Evolutionary conservation across 2,797 vertebrate genomes (phyloP).

Genomic region (Eidolon dupreanum): DNA sequence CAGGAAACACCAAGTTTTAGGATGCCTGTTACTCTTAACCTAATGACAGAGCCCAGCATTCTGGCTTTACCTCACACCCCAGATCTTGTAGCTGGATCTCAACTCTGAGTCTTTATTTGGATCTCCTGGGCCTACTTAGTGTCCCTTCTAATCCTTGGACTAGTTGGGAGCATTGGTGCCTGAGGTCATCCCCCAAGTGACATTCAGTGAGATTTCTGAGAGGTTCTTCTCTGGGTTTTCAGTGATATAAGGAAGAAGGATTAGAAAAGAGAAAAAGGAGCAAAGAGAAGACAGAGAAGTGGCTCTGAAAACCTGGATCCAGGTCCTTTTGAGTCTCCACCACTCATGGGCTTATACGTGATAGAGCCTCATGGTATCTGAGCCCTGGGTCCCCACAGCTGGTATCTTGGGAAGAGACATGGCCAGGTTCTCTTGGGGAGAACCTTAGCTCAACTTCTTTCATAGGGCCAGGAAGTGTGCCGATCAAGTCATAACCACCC

Average conservation of each 20-base stretch:
- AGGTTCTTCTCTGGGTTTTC: not conserved
- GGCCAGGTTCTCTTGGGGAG: too few relatives aligned
- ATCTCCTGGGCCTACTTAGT: not conserved
- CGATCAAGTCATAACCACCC: not conserved
- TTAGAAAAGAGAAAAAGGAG: not conserved
- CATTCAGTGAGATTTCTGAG: not conserved
- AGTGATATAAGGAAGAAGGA: not conserved
- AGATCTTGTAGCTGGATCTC: not conserved
- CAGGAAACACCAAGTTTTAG: accelerated
- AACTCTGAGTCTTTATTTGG: not conserved
- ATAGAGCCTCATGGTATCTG: not conserved
- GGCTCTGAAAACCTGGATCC: not conserved
- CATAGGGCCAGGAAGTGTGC: not conserved
- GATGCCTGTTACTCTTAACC: not conserved
- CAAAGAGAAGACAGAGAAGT: not conserved
- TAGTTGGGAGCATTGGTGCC: not conserved
- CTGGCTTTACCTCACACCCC: not conserved
- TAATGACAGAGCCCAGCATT: not conserved
- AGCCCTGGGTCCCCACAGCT: not conserved
- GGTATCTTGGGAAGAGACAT: not conserved
- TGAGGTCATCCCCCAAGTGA: not conserved
- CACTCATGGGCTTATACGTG: not conserved
- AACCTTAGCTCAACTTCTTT: not conserved
- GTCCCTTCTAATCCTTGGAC: not conserved
- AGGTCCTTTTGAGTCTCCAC: not conserved